A percentile compares a stretch with the other conserved stretches of the same genome.
Conservation (phyloP, 2,888 invertebrate species). For the Himalopsyche anomala region DNA sequence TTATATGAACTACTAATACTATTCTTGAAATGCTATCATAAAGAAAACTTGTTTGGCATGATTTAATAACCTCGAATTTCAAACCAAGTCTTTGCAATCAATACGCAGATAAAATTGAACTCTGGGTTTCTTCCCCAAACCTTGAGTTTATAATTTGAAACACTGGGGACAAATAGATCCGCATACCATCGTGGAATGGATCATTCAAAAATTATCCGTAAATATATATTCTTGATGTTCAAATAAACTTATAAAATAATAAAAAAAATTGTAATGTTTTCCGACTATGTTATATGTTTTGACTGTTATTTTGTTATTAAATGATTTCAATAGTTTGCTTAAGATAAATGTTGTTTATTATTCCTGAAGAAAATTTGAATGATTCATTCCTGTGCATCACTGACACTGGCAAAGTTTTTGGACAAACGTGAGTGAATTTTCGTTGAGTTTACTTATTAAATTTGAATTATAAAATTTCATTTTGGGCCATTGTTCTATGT, state of each 20-base stretch:
- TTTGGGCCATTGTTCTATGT: slow-evolving; percentile 32
- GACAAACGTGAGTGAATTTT: slow-evolving; percentile 49
- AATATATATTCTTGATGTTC: too few relatives aligned
- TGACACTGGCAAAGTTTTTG: slow-evolving; percentile 55
- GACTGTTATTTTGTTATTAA: neutral
- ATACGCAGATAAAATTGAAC: slow-evolving; percentile 27
- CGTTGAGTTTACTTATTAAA: slow-evolving; percentile 26
- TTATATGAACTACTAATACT: neutral
- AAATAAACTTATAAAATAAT: too few relatives aligned
- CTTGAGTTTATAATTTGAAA: slow-evolving; percentile 37
- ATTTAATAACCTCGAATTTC: neutral
- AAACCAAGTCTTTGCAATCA: neutral
- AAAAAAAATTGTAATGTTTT: too few relatives aligned
- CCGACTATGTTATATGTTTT: too few relatives aligned
- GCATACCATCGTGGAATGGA: slow-evolving; percentile 35
- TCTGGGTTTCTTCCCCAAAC: slow-evolving; percentile 35
- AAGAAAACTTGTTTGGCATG: neutral
- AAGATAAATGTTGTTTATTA: neutral
- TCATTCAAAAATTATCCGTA: slow-evolving; percentile 1
- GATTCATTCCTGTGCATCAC: slow-evolving; percentile 29
- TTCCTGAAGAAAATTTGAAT: slow-evolving; percentile 10
- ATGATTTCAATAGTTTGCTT: slow-evolving; percentile 6
- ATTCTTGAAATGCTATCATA: too few relatives aligned
- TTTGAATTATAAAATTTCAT: slow-evolving; percentile 19
- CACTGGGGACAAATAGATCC: slow-evolving; percentile 8